Evolutionary conservation across 2,888 invertebrate species (phyloP).

Genomic region (Tetheella fluctuosa): DNA sequence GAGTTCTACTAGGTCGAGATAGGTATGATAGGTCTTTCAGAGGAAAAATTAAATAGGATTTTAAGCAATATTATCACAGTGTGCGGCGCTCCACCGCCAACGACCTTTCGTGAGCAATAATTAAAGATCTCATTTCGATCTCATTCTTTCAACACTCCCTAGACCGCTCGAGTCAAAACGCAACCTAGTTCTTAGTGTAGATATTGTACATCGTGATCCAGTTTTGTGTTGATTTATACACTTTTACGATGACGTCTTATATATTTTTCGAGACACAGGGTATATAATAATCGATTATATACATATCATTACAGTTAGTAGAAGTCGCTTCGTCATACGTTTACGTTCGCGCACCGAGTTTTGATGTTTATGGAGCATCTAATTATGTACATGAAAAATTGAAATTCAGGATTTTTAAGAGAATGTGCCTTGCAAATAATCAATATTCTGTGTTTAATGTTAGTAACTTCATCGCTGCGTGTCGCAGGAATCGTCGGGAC

Average conservation of each 20-base stretch:
- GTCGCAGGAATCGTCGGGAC: conserved; percentile 46
- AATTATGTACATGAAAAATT: conserved; percentile 73
- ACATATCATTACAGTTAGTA: conserved; percentile 73
- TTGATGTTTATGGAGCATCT: conserved; percentile 67
- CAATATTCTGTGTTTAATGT: conserved; percentile 84
- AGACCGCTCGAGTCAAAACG: conserved; percentile 52
- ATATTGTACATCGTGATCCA: conserved; percentile 48
- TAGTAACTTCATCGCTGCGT: conserved; percentile 71
- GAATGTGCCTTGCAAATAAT: conserved; percentile 84
- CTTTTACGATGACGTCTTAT: conserved; percentile 58
- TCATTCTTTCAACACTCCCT: conserved; percentile 44
- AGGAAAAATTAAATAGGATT: background rate
- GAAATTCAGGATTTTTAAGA: conserved; percentile 82
- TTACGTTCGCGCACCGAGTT: conserved; percentile 59
- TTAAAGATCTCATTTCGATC: conserved; percentile 61
- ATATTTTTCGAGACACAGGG: conserved; percentile 80
- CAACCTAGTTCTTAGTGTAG: conserved; percentile 60
- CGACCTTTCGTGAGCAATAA: conserved; percentile 54
- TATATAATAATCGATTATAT: conserved; percentile 79
- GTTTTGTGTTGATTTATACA: conserved; percentile 51
- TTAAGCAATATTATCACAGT: background rate
- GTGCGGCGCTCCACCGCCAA: conserved; percentile 21
- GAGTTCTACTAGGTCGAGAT: background rate
- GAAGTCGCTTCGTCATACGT: conserved; percentile 61
- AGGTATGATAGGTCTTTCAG: background rate